phyloP scores from a whole-genome alignment of 2,888 invertebrate genomes.

The Caenorhabditis drosophilae region DNA sequence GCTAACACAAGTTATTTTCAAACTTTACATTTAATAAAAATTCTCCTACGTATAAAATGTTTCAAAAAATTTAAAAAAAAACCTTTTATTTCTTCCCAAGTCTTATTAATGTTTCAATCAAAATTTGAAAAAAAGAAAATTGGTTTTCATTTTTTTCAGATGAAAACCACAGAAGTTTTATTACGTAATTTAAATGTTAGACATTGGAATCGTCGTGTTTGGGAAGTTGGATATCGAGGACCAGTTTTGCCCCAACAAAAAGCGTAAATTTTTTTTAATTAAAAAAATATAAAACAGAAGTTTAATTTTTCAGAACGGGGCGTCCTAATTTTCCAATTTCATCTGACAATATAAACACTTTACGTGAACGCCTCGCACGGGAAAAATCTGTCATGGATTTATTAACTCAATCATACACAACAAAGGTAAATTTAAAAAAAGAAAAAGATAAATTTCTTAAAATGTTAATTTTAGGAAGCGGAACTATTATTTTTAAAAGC shows the following conservation, averaged over 20 bases:
- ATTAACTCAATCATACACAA: conserved; percentile 61
- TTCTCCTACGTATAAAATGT: too few relatives aligned
- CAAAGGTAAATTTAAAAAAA: conserved; percentile 55
- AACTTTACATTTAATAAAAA: too few relatives aligned
- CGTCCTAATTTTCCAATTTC: conserved; percentile 57
- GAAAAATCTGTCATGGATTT: conserved; percentile 65
- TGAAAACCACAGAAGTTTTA: conserved; percentile 41
- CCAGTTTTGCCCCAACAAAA: conserved; percentile 59
- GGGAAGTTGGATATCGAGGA: conserved; percentile 67
- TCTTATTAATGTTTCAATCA: too few relatives aligned
- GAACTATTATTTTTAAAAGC: conserved; percentile 36
- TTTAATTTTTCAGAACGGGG: conserved; percentile 53
- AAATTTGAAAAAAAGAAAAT: background rate
- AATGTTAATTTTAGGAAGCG: conserved; percentile 31
- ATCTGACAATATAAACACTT: conserved; percentile 39
- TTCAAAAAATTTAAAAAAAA: too few relatives aligned
- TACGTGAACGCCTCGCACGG: conserved; percentile 52
- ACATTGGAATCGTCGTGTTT: conserved; percentile 65
- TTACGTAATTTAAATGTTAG: conserved; percentile 56
- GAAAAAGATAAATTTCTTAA: too few relatives aligned
- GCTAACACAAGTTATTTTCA: too few relatives aligned
- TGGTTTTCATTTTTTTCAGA: conserved; percentile 14
- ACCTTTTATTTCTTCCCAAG: too few relatives aligned
- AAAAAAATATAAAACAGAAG: background rate
- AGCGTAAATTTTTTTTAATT: conserved; percentile 51